Evolutionary conservation across 2,797 vertebrate species (phyloP).

Genomic region (Clarias pachynema): DNA sequence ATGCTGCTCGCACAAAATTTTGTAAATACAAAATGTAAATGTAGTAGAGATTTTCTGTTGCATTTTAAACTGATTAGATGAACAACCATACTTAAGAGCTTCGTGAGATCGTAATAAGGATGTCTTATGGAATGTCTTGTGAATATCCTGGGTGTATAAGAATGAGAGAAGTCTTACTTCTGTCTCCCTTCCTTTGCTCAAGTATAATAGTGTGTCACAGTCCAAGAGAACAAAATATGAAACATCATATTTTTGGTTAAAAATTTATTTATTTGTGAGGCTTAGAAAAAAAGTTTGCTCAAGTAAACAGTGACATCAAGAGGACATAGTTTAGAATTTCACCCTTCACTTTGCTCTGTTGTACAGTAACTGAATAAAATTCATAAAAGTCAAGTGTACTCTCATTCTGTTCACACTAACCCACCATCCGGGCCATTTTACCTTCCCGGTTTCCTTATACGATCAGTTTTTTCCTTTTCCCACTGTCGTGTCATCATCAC

Average conservation of each 20-base stretch:
- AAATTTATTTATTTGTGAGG: not conserved
- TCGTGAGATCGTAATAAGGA: not conserved
- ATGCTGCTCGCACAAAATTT: not conserved
- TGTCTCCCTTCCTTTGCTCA: not conserved
- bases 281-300: not conserved
- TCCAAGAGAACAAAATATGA: too few relatives aligned
- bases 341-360: not conserved
- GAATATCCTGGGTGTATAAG: not conserved
- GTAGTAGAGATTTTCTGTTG: not conserved
- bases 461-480: not conserved
- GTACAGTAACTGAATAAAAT: too few relatives aligned
- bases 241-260: not conserved
- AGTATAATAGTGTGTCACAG: not conserved
- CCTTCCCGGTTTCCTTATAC: not conserved
- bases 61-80: not conserved
- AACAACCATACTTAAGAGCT: not conserved
- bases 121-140: not conserved
- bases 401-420: not conserved
- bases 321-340: not conserved
- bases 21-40: not conserved
- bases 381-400: not conserved
- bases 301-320: constrained; percentile 2
- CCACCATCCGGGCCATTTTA: not conserved
- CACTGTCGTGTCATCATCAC: too few relatives aligned
- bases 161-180: not conserved